Evolutionary conservation across 2,113 vertebrate genomes (phyloP).

Genomic region (Bagarius yarrelli): DNA sequence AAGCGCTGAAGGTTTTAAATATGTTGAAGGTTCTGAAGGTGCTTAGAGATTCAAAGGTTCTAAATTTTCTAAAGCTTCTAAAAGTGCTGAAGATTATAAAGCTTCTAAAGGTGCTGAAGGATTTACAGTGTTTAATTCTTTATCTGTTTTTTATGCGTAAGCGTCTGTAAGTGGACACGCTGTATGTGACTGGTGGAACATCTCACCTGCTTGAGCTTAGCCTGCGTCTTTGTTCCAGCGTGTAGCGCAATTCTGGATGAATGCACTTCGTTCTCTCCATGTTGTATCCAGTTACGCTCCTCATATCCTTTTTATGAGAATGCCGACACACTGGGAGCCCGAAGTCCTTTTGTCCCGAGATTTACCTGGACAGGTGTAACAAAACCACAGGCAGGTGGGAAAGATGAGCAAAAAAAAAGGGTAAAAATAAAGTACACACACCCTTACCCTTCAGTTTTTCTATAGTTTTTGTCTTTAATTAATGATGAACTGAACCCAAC

Average conservation of each 20-base stretch:
- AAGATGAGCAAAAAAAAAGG: not conserved
- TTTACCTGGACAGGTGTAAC: constrained; percentile 43
- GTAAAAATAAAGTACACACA: constrained; percentile 9
- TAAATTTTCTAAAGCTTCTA: no score
- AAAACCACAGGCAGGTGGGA: constrained; percentile 8
- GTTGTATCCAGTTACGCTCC: constrained; percentile 39
- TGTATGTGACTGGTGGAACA: not conserved
- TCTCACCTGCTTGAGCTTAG: constrained; percentile 10
- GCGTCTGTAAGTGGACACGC: constrained; percentile 2
- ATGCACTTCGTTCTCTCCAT: constrained; percentile 14
- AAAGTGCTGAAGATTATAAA: no score
- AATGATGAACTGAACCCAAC: no score
- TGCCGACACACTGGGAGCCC: not conserved
- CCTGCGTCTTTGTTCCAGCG: constrained; percentile 15
- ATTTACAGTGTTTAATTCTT: not conserved
- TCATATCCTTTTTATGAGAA: constrained; percentile 3
- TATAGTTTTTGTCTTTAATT: no score
- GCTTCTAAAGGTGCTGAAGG: no score
- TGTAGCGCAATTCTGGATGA: constrained; percentile 18
- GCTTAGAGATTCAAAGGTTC: no score
- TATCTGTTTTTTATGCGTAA: not conserved
- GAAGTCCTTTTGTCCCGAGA: constrained; percentile 22
- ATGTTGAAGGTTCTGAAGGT: no score
- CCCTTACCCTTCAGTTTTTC: not conserved
- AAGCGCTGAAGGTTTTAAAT: no score